Conservation (phyloP, 2,888 invertebrate species). For the Venustoraphidia nigricollis region DNA sequence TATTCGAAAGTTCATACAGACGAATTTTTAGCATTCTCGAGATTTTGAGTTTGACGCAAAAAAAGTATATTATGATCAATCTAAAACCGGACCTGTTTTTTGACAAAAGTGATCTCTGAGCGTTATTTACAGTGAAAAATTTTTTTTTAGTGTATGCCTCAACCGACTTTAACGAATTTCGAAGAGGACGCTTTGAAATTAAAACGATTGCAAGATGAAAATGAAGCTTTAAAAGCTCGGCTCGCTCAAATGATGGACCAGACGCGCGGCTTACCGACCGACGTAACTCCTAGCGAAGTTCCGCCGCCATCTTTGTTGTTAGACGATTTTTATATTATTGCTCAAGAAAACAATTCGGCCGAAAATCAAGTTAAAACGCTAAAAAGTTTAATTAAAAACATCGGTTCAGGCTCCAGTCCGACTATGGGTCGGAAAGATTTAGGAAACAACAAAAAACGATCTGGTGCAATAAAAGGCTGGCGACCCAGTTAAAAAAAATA, state of each 20-base stretch:
- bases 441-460: conserved; percentile 32
- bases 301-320: conserved; percentile 65
- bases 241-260: conserved; percentile 33
- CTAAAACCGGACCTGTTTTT: too few relatives aligned
- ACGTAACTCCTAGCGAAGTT: conserved; percentile 48
- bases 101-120: too few relatives aligned
- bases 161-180: conserved; percentile 69
- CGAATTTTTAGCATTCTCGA: too few relatives aligned
- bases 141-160: conserved; percentile 59
- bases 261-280: conserved; percentile 19
- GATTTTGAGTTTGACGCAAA: too few relatives aligned
- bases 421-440: conserved; percentile 57
- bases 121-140: too few relatives aligned
- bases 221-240: conserved; percentile 48
- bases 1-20: not conserved
- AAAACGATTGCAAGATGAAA: conserved; percentile 70
- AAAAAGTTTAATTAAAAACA: conserved; percentile 63
- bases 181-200: conserved; percentile 74
- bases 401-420: conserved; percentile 64
- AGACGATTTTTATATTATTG: conserved; percentile 84
- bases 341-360: conserved; percentile 46
- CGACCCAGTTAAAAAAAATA: too few relatives aligned
- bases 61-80: too few relatives aligned
- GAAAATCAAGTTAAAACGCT: conserved; percentile 62
- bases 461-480: too few relatives aligned